phyloP scores from a whole-genome alignment of 2,797 vertebrate genomes.

The Vultur gryphus region DNA sequence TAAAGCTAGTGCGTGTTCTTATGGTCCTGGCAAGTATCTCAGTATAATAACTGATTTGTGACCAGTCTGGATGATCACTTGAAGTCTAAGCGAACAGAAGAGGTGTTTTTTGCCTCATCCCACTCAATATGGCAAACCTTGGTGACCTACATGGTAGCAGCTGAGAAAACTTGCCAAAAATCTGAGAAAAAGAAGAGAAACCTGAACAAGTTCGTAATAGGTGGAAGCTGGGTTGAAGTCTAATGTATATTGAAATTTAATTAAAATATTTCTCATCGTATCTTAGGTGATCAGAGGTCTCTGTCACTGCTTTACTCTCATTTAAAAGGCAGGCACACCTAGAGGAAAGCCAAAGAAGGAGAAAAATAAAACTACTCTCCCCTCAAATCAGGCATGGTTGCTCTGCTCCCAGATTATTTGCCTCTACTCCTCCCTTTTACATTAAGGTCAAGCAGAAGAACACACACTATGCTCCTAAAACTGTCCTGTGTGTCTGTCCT shows the following conservation, averaged over 20 bases:
- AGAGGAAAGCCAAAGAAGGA: background rate
- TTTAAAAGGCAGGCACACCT: background rate
- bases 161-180: background rate
- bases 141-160: background rate
- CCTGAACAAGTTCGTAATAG: background rate
- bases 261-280: background rate
- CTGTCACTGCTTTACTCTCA: background rate
- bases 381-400: background rate
- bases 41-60: background rate
- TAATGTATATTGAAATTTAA: background rate
- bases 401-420: background rate
- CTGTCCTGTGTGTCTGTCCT: too few relatives aligned
- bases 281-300: background rate
- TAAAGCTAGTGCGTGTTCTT: background rate
- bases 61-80: background rate
- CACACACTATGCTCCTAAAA: background rate
- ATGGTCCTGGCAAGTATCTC: background rate
- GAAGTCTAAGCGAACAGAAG: background rate
- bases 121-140: background rate
- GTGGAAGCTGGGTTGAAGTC: background rate
- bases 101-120: background rate
- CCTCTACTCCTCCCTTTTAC: background rate
- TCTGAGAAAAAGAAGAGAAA: background rate
- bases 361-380: background rate
- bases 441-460: background rate